Evolutionary conservation across 1,140 invertebrate species (phyloP).

Genomic region (Eciton burchellii): DNA sequence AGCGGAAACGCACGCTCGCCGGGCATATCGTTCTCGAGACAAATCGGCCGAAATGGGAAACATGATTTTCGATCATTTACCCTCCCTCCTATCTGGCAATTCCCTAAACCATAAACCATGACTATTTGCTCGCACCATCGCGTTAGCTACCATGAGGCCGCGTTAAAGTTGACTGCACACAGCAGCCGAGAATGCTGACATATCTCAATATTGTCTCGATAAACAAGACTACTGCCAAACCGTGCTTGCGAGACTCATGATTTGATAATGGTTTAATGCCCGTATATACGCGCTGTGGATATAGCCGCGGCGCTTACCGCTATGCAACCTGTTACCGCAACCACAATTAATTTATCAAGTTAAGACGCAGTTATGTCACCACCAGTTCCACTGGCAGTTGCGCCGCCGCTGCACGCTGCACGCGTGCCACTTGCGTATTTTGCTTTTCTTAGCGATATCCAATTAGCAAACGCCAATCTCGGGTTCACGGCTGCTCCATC

Average conservation of each 20-base stretch:
- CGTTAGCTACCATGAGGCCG: constrained; percentile 1
- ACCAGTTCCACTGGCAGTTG: constrained; percentile 36
- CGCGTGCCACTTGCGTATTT: constrained; percentile 28
- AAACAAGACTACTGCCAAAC: constrained; percentile 61
- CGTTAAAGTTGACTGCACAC: constrained; percentile 23
- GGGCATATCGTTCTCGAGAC: neutral
- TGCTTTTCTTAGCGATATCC: constrained; percentile 39
- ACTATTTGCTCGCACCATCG: constrained; percentile 13
- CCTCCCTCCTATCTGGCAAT: too few species aligned
- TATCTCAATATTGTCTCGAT: constrained; percentile 44
- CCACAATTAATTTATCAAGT: constrained; percentile 71
- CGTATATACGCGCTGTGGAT: constrained; percentile 34
- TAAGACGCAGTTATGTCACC: constrained; percentile 71
- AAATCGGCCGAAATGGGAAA: neutral
- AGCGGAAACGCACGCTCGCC: neutral
- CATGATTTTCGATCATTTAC: constrained; percentile 38
- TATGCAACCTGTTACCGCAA: constrained; percentile 69
- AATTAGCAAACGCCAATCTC: constrained; percentile 14
- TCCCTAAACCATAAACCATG: neutral
- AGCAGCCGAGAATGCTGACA: neutral
- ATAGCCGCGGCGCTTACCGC: constrained; percentile 14
- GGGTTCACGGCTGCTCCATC: neutral
- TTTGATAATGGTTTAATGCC: constrained; percentile 64
- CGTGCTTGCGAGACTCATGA: constrained; percentile 37
- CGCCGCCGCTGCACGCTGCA: constrained; percentile 23